Evolutionary conservation across 2,888 invertebrate species (phyloP).

Genomic region (Chromoteleia sp.): DNA sequence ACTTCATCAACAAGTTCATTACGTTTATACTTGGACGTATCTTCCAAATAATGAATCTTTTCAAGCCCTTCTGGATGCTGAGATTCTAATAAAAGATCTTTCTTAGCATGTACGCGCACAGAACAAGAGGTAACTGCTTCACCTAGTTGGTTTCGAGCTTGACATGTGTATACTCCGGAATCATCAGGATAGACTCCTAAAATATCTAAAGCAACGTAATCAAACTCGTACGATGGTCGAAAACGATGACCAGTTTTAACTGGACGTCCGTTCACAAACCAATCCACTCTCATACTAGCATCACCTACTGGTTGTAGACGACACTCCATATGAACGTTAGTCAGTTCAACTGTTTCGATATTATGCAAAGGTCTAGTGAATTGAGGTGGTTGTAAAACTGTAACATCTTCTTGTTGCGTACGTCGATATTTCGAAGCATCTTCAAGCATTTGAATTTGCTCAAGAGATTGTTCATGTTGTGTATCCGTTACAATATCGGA

Average conservation of each 20-base stretch:
- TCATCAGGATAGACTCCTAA: constrained; percentile 98
- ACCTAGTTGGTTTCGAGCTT: constrained; percentile 97
- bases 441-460: constrained; percentile 96
- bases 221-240: constrained; percentile 98
- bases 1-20: constrained; percentile 93
- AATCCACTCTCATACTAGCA: constrained; percentile 96
- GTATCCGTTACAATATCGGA: constrained; percentile 94
- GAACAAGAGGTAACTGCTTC: constrained; percentile 97
- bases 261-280: constrained; percentile 98
- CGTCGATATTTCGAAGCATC: constrained; percentile 89
- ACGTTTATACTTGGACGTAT: constrained; percentile 93
- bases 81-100: constrained; percentile 94
- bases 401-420: constrained; percentile 92
- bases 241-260: constrained; percentile 97
- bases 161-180: constrained; percentile 97
- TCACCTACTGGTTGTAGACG: constrained; percentile 96
- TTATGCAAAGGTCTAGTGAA: constrained; percentile 95
- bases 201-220: constrained; percentile 98
- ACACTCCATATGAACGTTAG: constrained; percentile 96
- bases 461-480: constrained; percentile 95
- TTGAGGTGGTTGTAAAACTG: constrained; percentile 93
- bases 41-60: constrained; percentile 96
- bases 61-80: constrained; percentile 96
- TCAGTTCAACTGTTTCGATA: constrained; percentile 95
- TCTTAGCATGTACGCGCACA: constrained; percentile 94